Evolutionary conservation across 1,140 invertebrate species (phyloP), one percentile per base, ranked within the genome.

Genomic region (Habropoda laboriosa): DNA sequence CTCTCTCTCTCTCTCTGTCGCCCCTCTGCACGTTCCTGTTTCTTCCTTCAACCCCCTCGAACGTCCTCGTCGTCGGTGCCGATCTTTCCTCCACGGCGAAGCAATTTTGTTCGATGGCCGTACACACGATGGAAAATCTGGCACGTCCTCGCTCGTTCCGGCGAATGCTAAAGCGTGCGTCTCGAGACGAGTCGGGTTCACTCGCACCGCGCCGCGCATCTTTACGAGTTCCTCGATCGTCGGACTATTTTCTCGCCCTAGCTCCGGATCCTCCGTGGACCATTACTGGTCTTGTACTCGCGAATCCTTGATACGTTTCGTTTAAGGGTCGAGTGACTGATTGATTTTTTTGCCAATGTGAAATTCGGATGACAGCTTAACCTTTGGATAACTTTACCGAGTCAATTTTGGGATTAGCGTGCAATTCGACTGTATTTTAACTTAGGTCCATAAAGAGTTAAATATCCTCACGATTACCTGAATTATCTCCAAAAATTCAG

Each of bases 91-190:
- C 49, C 66, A 32, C 40, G 61, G 18, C 63, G 45, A 45, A 79
- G 55, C 81, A 83, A 82, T 82, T 85, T 84, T 51, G 74, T 68
- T 66, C 76, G 70, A 66, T 71, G 57, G 71, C 40, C 79, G 77
- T 67, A 79, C 32, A 68, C 49, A 70, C 66, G 57, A 80, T 72
- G 60, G 81, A 86, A 82, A 86, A 79, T 77, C 80, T 57, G 75
- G 66, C 55, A 68, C 70, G 55, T 68, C 73, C 80, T 82, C 66
- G 76, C 70, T 79, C 71, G 32, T 82, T 75, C 85, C 75, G 53
- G 42, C n/a, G 60, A 76, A 73, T 79, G 75, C 57, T 72, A 76
- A 83, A 85, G 61, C 77, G 58, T 68, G 49, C 47, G 72, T 80
- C 71, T 53, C 64, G 51, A 47, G 64, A 70, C 74, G 74, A 77